Base-by-base conservation (phyloP, 1,140 invertebrate species). In the Drosophila auraria region DNA sequence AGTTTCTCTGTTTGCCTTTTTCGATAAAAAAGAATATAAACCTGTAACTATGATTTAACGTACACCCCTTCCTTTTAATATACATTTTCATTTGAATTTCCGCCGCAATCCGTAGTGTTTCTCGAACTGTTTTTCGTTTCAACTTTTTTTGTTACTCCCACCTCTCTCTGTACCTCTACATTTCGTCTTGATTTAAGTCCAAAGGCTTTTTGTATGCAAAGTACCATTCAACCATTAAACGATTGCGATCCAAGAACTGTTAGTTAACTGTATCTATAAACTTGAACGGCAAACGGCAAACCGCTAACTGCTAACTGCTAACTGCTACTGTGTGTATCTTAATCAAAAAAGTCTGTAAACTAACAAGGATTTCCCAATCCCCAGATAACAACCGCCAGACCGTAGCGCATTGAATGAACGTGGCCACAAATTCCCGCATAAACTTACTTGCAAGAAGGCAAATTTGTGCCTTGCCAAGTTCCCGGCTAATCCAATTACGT, bases 151-250 rank as follows among this genome's bases (percentile, higher is more conserved):
- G 68, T 62, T 51, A 49, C 45, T 53, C 54, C 70, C 62, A 60
- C 66, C 73, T 42, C 70, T 82, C 40, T 56, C 36, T 53, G 54
- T 84, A 75, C 44, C 38, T 54, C 62, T 78, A 65, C 60, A 73
- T 79, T 80, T 78, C 42, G 44, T 76, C 63, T 74, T 64, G 76
- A 71, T 76, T 89, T 68, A 27, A 82, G 72, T 83, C 84, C 80
- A 89, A 92, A 92, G 87, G 91, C 91, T 92, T 89, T 87, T 92
- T 92, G 83, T 92, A 86, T 92, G 91, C 87, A 92, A 92, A 91
- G 69, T 60, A 77, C 69, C 87, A 92, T 87, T 86, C 77, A 91
- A 73, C 80, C 69, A 81, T 83, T 89, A 83, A 89, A 72, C 80
- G 71, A 77, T 68, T 77, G 73, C 73, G 51, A 84, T 86, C 75